Evolutionary conservation across 2,888 invertebrate species (phyloP), one percentile per base, ranked within the genome.

Genomic region (Lobophora halterata): DNA sequence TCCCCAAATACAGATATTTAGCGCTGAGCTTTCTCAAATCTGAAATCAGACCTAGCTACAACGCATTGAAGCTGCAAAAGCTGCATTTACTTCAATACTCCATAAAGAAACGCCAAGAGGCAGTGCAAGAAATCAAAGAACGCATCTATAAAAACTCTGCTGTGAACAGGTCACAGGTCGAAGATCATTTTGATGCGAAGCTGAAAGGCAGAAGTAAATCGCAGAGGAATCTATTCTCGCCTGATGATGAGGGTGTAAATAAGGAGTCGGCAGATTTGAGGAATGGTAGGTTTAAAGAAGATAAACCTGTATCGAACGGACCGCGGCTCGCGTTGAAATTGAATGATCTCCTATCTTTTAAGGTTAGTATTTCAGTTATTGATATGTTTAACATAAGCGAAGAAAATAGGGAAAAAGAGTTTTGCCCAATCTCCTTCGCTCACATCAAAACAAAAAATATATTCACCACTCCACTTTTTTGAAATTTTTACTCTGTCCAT

Each of bases 1-100:
- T 76, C 5, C 82, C 85, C 0, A 88, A 87, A 44, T 83, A 74
- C 43, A 62, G 88, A 36, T 85, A 85, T 49, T 62, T 88, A 46
- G 79, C 86, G 3, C 61, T 90, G 6, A 89, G 78, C 49, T 89
- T 91, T 51, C 65, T 88, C 1, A 88, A 87, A 48, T 86, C 86
- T 1, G 93, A 94, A 63, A 89, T 94, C 28, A 89, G 92, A 44
- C 89, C 89, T 1, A 95, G 95, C 65, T 95, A 95, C 59, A 91
- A 90, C 23, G 89, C 94, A 3, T 89, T 89, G 1, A 93, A 93
- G 49, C 71, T 96, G n/a, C 89, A 92, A 35, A 90, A 89, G 56
- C 61, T 94, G 16, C 93, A 93, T 65, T 86, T 90, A 20, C 71
- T 92, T 7, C 94, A 94, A 82, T 91, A 94, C 49, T 89, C 91